A percentile compares a stretch with the other conserved stretches of the same genome.
Evolutionary conservation across 2,888 invertebrate genomes (phyloP).

Genomic region (Philhelius pedissequus): DNA sequence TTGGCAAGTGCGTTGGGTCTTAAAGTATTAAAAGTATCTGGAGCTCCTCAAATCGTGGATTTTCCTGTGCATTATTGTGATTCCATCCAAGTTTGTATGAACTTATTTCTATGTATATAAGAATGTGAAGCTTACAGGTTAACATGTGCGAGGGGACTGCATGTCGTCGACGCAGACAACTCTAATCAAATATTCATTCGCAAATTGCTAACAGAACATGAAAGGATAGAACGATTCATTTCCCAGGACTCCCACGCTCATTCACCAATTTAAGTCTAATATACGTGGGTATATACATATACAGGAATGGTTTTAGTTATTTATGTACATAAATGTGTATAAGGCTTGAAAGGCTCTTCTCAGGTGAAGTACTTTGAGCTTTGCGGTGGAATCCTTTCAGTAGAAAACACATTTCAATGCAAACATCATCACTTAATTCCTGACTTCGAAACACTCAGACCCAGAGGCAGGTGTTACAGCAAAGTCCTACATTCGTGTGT

Average conservation of each 20-base stretch:
- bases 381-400: conserved; percentile 13
- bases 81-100: conserved; percentile 36
- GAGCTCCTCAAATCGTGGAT: neutral
- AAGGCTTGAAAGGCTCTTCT: neutral
- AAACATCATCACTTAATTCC: conserved; percentile 28
- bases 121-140: neutral
- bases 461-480: neutral
- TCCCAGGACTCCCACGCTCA: neutral
- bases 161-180: neutral
- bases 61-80: conserved; percentile 21
- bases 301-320: neutral
- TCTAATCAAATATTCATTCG: conserved; percentile 60
- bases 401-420: conserved; percentile 31
- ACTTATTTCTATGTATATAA: neutral
- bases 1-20: conserved; percentile 8
- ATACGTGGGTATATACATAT: neutral
- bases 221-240: conserved; percentile 34
- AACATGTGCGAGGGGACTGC: neutral
- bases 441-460: neutral
- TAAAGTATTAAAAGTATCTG: conserved; percentile 47
- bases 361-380: neutral
- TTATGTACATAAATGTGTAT: no score
- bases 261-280: conserved; percentile 14
- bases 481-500: neutral
- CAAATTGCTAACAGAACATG: conserved; percentile 57